Evolutionary conservation across 2,113 vertebrate genomes (phyloP).

Genomic region (Crotalus viridis): DNA sequence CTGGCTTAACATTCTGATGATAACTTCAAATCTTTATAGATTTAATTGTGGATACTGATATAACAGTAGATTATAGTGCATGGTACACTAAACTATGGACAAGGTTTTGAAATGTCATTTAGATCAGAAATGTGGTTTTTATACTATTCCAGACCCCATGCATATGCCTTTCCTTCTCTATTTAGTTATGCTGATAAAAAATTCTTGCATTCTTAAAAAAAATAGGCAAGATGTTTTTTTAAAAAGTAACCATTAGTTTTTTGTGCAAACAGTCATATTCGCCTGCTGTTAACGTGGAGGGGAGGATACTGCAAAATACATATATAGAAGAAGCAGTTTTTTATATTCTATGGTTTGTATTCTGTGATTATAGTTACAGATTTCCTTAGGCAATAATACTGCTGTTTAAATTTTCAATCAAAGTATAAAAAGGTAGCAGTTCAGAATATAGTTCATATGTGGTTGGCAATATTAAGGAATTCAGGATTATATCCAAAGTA

Average conservation of each 20-base stretch:
- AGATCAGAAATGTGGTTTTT: not conserved
- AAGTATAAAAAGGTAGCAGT: not conserved
- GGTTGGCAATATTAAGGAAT: not conserved
- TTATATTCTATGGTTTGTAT: not conserved
- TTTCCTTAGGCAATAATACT: not conserved
- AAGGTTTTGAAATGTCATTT: not conserved
- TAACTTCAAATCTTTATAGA: not conserved
- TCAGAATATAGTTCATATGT: not conserved
- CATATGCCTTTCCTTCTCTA: not conserved
- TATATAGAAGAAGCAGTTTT: not conserved
- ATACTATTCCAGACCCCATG: not conserved
- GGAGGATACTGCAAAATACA: not conserved
- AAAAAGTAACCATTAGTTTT: not conserved
- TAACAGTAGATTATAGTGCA: not conserved
- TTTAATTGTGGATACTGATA: not conserved
- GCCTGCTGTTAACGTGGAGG: not conserved
- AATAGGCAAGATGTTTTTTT: not conserved
- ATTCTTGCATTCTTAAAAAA: not conserved
- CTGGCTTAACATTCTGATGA: not conserved
- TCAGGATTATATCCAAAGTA: not conserved
- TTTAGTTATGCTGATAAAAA: not conserved
- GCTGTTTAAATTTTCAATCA: not conserved
- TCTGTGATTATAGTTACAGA: not conserved
- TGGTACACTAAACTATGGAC: not conserved
- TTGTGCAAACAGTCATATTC: not conserved